Percentiles rank a stretch among this genome's conserved stretches.
Conservation (phyloP, 2,113 vertebrate genomes). For the Paramormyrops kingsleyae region DNA sequence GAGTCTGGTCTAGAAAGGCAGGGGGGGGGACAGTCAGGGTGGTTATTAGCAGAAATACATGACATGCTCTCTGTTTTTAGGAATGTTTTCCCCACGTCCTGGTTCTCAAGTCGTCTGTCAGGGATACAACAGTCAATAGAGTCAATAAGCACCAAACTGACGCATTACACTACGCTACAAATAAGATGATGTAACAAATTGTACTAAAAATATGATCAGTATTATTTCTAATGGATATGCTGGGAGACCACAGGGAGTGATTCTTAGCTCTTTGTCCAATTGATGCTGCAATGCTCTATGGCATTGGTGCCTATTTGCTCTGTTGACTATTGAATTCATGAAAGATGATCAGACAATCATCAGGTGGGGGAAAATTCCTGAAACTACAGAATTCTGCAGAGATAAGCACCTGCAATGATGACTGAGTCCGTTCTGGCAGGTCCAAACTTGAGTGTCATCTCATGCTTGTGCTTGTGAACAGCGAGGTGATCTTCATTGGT, state of each 20-base stretch:
- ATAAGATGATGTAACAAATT: not conserved
- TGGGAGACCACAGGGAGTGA: not conserved
- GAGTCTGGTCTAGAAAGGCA: conserved; percentile 81
- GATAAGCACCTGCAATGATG: conserved; percentile 86
- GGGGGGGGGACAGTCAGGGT: not conserved
- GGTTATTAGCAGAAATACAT: not conserved
- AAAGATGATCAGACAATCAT: not conserved
- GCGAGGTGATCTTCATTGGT: conserved; percentile 98
- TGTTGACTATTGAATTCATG: not conserved
- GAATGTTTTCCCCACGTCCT: not conserved
- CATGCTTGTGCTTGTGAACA: conserved; percentile 97
- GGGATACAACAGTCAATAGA: not conserved
- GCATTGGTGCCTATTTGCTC: not conserved
- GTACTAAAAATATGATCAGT: not conserved
- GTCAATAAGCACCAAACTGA: not conserved
- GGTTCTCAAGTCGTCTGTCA: not conserved
- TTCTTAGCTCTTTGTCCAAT: not conserved
- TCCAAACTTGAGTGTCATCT: conserved; percentile 97
- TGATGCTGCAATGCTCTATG: not conserved
- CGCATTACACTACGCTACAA: not conserved
- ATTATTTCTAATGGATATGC: not conserved
- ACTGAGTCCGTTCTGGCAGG: conserved; percentile 90
- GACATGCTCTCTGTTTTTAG: not conserved
- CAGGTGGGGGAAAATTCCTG: not conserved
- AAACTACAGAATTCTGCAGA: not conserved